These are phyloP conservation scores for Ormyrus nitidulus DNA, from an alignment of 2,888 invertebrate species.

Conservation along the genomic window DNA sequence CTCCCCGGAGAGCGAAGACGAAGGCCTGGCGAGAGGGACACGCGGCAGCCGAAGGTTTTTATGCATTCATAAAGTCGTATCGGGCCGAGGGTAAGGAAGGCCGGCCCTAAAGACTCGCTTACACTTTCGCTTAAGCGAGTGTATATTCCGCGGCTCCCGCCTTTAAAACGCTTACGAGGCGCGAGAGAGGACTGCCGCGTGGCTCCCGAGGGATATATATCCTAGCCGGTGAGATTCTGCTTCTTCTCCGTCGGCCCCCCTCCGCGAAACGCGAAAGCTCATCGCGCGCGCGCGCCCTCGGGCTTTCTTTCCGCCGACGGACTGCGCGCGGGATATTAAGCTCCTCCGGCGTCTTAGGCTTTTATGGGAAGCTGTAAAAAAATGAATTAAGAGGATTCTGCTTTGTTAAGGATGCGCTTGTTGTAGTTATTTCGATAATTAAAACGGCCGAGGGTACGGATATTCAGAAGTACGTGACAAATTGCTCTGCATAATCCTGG, in stretches of 20 bases:
- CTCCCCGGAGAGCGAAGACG: conserved; percentile 27
- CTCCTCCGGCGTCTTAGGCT: conserved; percentile 30
- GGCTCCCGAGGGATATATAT: conserved; percentile 16
- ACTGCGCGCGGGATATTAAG: conserved; percentile 23
- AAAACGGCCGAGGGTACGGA: no score
- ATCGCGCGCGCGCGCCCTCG: background rate
- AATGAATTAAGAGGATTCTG: conserved; percentile 28
- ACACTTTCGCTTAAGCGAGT: conserved; percentile 54
- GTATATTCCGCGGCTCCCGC: conserved; percentile 51
- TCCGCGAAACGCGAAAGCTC: conserved; percentile 12
- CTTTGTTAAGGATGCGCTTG: background rate
- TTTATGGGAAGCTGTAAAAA: conserved; percentile 23
- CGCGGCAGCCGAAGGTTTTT: conserved; percentile 61
- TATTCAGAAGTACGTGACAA: no score
- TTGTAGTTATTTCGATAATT: no score
- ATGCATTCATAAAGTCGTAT: conserved; percentile 70
- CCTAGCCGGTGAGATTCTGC: background rate
- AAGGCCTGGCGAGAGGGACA: no score
- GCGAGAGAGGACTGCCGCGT: conserved; percentile 57
- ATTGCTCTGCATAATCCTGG: no score
- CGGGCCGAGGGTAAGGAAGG: conserved; percentile 48
- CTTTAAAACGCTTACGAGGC: conserved; percentile 66
- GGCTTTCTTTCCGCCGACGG: background rate
- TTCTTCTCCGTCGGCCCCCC: conserved; percentile 14
- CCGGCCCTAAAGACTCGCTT: conserved; percentile 56